These are phyloP conservation scores for Euglossa dilemma DNA, from an alignment of 1,140 invertebrate genomes.

Conservation along the genomic window DNA sequence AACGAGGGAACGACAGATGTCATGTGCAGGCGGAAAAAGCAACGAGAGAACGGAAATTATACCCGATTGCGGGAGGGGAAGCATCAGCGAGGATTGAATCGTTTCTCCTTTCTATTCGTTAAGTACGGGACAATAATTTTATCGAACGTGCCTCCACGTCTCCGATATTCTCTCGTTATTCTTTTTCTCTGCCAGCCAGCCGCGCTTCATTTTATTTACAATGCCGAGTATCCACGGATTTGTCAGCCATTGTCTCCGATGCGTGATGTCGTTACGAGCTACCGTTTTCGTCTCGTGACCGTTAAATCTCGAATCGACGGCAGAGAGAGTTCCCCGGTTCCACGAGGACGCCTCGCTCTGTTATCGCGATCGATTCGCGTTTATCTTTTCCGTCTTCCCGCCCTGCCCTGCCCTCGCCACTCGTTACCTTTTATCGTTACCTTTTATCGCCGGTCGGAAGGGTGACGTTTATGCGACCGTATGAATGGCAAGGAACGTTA, in stretches of 20 bases:
- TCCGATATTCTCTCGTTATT: constrained; percentile 5
- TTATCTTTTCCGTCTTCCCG: too few species aligned
- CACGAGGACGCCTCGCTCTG: background rate
- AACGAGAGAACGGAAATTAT: background rate
- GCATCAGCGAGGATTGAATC: background rate
- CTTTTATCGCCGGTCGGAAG: too few species aligned
- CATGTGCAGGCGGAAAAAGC: background rate
- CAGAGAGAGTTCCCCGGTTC: background rate
- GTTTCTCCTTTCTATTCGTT: constrained; percentile 5
- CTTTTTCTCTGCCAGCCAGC: too few species aligned
- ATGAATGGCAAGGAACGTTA: background rate
- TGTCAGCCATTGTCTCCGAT: constrained; percentile 1
- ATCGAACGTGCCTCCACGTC: background rate
- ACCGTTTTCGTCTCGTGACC: background rate
- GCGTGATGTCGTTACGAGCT: background rate
- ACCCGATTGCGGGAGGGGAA: background rate
- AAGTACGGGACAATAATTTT: constrained; percentile 4
- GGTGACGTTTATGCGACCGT: too few species aligned
- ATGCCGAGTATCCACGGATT: constrained; percentile 23
- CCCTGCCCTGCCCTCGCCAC: too few species aligned
- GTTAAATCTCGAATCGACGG: constrained; percentile 22
- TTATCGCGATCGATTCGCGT: background rate
- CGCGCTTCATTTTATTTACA: constrained; percentile 1
- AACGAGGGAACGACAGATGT: background rate
- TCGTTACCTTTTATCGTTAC: too few species aligned